phyloP scores from a whole-genome alignment of 2,113 vertebrate genomes.

The Equus przewalskii region DNA sequence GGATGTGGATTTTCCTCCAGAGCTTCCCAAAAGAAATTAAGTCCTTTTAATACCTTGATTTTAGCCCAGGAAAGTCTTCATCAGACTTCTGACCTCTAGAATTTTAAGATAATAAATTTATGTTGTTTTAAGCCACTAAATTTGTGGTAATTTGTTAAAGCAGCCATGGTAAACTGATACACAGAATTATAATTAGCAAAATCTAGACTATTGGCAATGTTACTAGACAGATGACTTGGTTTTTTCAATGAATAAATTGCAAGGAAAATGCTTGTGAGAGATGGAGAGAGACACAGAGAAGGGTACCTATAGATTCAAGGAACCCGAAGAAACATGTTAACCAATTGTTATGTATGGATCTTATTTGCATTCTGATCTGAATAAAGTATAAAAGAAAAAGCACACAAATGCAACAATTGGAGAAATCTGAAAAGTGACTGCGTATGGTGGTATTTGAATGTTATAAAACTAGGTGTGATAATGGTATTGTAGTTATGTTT shows the following conservation, averaged over 20 bases:
- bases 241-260: not conserved
- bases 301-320: not conserved
- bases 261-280: not conserved
- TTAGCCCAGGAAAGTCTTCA: not conserved
- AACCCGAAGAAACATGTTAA: not conserved
- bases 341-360: not conserved
- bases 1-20: not conserved
- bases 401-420: not conserved
- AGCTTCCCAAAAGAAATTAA: not conserved
- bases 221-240: not conserved
- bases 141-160: not conserved
- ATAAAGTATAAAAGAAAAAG: not conserved
- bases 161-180: not conserved
- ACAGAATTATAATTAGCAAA: not conserved
- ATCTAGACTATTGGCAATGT: not conserved
- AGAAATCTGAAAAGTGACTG: not conserved
- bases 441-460: not conserved
- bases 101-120: not conserved
- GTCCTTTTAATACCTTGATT: not conserved
- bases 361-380: not conserved
- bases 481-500: not conserved
- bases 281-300: not conserved
- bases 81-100: not conserved
- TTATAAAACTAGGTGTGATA: not conserved
- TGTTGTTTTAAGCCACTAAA: not conserved